Percentiles rank a stretch among this genome's conserved stretches.
phyloP scores from a whole-genome alignment of 2,797 vertebrate species.

The Periophthalmus magnuspinnatus region DNA sequence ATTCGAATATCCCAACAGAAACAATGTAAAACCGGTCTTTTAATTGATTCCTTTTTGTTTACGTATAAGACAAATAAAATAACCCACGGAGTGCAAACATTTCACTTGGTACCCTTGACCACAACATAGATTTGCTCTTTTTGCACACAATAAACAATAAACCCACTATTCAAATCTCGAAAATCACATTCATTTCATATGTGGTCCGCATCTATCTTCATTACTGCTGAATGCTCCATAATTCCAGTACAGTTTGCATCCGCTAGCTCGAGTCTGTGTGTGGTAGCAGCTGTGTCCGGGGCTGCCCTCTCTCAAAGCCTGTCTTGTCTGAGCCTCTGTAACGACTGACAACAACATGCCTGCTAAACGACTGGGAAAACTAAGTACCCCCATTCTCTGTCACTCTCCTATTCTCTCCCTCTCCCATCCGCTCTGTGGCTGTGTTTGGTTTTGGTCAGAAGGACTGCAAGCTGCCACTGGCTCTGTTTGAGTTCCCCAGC shows the following conservation, averaged over 20 bases:
- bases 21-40: neutral
- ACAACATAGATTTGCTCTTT: neutral
- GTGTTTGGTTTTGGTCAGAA: conserved; percentile 65
- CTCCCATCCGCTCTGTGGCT: conserved; percentile 39
- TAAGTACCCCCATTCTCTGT: conserved; percentile 58
- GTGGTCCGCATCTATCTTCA: neutral
- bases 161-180: neutral
- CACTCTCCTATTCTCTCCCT: conserved; percentile 51
- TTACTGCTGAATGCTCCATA: neutral
- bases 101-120: no score
- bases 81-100: no score
- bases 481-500: conserved; percentile 73
- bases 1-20: neutral
- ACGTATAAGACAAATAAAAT: no score
- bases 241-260: neutral
- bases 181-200: neutral
- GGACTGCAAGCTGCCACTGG: conserved; percentile 65
- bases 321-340: conserved; percentile 54
- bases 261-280: neutral
- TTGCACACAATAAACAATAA: neutral
- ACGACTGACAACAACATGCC: conserved; percentile 61
- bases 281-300: conserved; percentile 62
- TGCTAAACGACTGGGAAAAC: conserved; percentile 70
- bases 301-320: conserved; percentile 40
- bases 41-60: neutral